Evolutionary conservation across 1,140 invertebrate species (phyloP), one percentile per base, ranked within the genome.

Genomic region (Pomacea maculata): DNA sequence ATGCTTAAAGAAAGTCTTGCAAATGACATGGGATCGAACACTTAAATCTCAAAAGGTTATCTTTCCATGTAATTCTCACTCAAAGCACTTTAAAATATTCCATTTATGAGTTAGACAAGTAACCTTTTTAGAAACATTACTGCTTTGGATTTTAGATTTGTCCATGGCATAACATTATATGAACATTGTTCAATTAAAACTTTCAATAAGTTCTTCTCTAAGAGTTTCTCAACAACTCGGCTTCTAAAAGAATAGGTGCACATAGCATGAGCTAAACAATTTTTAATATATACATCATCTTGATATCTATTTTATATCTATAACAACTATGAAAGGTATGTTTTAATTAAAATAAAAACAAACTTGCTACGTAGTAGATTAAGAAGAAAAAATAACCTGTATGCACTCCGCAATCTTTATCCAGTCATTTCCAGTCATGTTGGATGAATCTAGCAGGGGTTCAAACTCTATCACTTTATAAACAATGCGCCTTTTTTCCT

Each of bases 401-500:
- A 99, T 97, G 91, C 98, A 96, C 83, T 93, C 93, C 4, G 97
- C 97, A 79, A 99, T 98, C 80, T 93, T 92, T 61, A 95, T 95
- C 97, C 97, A 99, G 84, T 98, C 96, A 73, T 95, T 94, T 92
- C 96, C 95, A 0, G 95, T 95, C 96, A 99, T 98, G 89, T 98
- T 97, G 74, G 96, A 96, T 0, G 97, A 98, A 89, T 99, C 98
- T 77, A 98, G 92, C 0, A 99, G 92, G 0, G 95, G 95, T 21
- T 95, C 93, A 89, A 98, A 99, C 91, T 99, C 97, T 68, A 94
- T 92, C 61, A 99, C 94, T 82, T 93, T 94, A 87, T 98, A 98
- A 68, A 95, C 90, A 55, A 97, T 93, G 67, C 95, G 91, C 68
- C 88, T 92, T 52, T 93, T 89, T 34, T 92, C 92, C 72, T 72